Base-by-base conservation (phyloP, 1,140 invertebrate species). In the Caligus rogercresseyi region DNA sequence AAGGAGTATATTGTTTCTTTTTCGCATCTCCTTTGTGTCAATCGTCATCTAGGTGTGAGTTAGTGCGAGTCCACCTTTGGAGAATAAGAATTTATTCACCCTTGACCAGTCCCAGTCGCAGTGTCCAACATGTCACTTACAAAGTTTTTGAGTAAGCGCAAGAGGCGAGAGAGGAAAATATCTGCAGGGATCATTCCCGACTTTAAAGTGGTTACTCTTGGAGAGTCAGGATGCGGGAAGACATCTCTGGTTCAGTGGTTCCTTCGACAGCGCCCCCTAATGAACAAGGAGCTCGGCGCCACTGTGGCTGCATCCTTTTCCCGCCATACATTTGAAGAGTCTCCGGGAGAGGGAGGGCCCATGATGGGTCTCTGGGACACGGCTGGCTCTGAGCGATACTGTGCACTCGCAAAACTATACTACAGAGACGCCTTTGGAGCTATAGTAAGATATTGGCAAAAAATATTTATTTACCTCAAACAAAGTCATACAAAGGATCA, bases 321-420 rank as follows among this genome's bases (percentile, higher is more conserved):
- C n/a, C 31, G 31, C n/a, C n/a, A 11, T n/a, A 43, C 7, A 43
- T 43, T 43, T 43, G 31, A 43, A 11, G n/a, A 43, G 7, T 7
- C 7, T 43, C n/a, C n/a, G 31, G 31, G 31, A 43, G n/a, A 43
- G 7, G 31, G n/a, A 11, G 31, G 31, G n/a, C n/a, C n/a, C 7
- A 43, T 7, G 7, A 43, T 57, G 23, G 55, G 55, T 7, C 16
- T 57, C 7, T 57, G 55, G 55, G 55, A 57, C 23, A 57, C 55
- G 3, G 55, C 55, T 3, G 55, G 55, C 7, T 19, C 16, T 13
- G 55, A 57, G 23, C 16, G 55, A 16, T 57, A 16, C 23, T 16
- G 11, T 15, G 13, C 55, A 7, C 16, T 57, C 16, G 11, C 16
- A 16, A 19, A 16, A 57, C 16, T 57, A 7, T 57, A 57, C 23